Conservation (phyloP, 2,888 invertebrate genomes). For the Ophion ventricosus region DNA sequence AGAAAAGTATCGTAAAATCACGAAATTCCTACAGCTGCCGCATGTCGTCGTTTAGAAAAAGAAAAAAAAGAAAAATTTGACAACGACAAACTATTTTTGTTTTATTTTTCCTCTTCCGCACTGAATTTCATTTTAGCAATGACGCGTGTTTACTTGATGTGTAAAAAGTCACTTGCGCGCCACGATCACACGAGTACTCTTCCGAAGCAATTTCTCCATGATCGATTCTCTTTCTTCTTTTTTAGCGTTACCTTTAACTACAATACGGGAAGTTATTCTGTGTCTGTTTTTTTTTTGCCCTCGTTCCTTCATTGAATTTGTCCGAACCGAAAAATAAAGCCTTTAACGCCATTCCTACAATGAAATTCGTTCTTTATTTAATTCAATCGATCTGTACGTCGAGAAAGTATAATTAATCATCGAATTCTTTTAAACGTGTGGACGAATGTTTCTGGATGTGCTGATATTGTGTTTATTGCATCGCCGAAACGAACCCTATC, state of each 20-base stretch:
- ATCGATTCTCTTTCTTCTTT: constrained; percentile 11
- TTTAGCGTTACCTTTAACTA: constrained; percentile 59
- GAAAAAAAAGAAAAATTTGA: constrained; percentile 11
- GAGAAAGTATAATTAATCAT: constrained; percentile 73
- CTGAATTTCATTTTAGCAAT: constrained; percentile 73
- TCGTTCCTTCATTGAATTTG: constrained; percentile 11
- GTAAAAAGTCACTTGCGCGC: not conserved
- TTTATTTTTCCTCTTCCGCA: constrained; percentile 56
- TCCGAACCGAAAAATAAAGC: constrained; percentile 26
- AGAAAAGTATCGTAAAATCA: constrained; percentile 74
- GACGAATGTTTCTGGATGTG: constrained; percentile 70
- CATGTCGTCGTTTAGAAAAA: constrained; percentile 52
- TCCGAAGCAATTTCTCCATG: constrained; percentile 9
- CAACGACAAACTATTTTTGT: constrained; percentile 50
- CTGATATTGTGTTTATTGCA: constrained; percentile 40
- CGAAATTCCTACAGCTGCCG: constrained; percentile 77
- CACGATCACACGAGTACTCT: constrained; percentile 31
- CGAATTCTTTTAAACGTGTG: constrained; percentile 69
- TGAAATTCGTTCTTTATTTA: constrained; percentile 72
- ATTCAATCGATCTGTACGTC: constrained; percentile 76
- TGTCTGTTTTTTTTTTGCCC: constrained; percentile 15
- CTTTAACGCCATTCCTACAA: constrained; percentile 73
- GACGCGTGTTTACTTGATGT: constrained; percentile 49
- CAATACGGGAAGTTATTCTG: constrained; percentile 51
- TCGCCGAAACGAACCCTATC: constrained; percentile 68